Evolutionary conservation across 2,113 vertebrate genomes (phyloP).

Genomic region (Haplotaxodon microlepis): DNA sequence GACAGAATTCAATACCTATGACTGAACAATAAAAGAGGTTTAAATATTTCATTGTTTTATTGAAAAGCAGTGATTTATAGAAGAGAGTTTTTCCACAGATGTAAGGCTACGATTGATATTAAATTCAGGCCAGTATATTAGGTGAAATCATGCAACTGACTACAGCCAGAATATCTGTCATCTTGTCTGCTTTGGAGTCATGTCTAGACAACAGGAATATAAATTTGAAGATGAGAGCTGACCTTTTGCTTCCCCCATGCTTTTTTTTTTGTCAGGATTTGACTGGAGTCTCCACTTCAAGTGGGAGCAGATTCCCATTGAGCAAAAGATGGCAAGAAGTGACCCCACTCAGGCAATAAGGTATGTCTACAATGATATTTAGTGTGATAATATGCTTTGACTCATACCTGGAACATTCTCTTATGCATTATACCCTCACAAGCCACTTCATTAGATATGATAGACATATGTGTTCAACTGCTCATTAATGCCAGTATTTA

Average conservation of each 20-base stretch:
- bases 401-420: not conserved
- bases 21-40: not conserved
- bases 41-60: not conserved
- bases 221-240: not conserved
- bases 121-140: not conserved
- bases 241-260: not conserved
- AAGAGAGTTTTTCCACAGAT: not conserved
- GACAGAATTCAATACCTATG: not conserved
- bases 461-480: not conserved
- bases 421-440: not conserved
- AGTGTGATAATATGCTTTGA: not conserved
- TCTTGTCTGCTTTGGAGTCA: not conserved
- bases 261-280: slow-evolving; percentile 76
- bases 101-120: not conserved
- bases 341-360: slow-evolving; percentile 93
- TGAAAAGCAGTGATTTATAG: not conserved
- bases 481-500: not conserved
- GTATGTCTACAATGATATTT: not conserved
- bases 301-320: slow-evolving; percentile 98
- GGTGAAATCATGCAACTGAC: not conserved
- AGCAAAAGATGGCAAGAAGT: slow-evolving; percentile 94
- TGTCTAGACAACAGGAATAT: not conserved
- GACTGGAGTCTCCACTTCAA: slow-evolving; percentile 99
- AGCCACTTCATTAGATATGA: not conserved
- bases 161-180: not conserved